Evolutionary conservation across 2,888 invertebrate genomes (phyloP).

Genomic region (Lutraria lutraria): DNA sequence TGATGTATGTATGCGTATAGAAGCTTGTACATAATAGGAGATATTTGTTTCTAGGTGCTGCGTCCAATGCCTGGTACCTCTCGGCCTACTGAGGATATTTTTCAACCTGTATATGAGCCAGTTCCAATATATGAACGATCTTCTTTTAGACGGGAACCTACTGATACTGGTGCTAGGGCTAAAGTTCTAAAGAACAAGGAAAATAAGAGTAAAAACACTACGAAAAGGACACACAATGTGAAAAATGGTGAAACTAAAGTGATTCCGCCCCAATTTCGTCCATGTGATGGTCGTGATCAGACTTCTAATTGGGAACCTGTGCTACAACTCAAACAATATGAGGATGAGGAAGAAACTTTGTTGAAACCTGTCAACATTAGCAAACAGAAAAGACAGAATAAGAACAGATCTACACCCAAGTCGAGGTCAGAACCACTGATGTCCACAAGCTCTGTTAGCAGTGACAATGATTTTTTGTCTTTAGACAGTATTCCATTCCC

Average conservation of each 20-base stretch:
- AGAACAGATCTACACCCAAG: conserved; percentile 35
- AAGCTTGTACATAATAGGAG: too few species aligned
- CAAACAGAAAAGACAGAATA: conserved; percentile 49
- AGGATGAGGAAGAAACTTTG: not conserved
- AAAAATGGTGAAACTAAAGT: conserved; percentile 20
- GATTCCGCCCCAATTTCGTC: not conserved
- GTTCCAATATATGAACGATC: not conserved
- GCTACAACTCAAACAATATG: conserved; percentile 49
- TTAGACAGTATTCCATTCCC: conserved; percentile 40
- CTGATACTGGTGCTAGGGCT: conserved; percentile 37
- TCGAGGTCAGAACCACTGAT: not conserved
- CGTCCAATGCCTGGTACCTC: not conserved
- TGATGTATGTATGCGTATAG: too few species aligned
- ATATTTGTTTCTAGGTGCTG: not conserved
- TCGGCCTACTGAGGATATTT: not conserved
- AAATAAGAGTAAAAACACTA: conserved; percentile 59
- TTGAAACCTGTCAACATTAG: conserved; percentile 41
- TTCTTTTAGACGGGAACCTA: not conserved
- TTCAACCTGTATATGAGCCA: conserved; percentile 35
- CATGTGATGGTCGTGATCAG: not conserved
- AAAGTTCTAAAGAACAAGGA: conserved; percentile 63
- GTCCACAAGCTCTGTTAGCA: not conserved
- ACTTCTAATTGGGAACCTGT: conserved; percentile 33
- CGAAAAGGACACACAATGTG: conserved; percentile 12
- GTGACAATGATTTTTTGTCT: conserved; percentile 19